phyloP scores from a whole-genome alignment of 1,140 invertebrate species.

The Macrotrachela quadricornifera region DNA sequence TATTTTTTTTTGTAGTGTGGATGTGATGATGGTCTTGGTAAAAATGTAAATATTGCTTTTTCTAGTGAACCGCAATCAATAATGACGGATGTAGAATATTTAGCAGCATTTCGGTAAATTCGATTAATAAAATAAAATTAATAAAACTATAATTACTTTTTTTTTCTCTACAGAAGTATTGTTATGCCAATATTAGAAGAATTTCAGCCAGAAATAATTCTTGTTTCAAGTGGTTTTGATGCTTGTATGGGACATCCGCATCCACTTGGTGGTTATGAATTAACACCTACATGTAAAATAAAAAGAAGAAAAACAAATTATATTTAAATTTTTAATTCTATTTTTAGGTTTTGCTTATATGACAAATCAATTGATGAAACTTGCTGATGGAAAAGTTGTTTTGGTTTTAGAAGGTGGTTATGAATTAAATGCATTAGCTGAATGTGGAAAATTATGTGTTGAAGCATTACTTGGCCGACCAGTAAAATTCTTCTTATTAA shows the following conservation, averaged over 20 bases:
- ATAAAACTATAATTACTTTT: too few species aligned
- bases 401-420: constrained; percentile 54
- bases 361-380: constrained; percentile 70
- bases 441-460: constrained; percentile 86
- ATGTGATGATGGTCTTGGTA: constrained; percentile 65
- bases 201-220: neutral
- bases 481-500: constrained; percentile 10
- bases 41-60: constrained; percentile 91
- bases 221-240: constrained; percentile 5
- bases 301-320: too few species aligned
- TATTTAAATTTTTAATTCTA: neutral
- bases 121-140: too few species aligned
- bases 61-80: constrained; percentile 67
- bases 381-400: constrained; percentile 62
- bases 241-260: constrained; percentile 43
- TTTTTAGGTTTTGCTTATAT: constrained; percentile 61
- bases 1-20: constrained; percentile 39
- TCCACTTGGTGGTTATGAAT: constrained; percentile 75
- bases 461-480: constrained; percentile 46
- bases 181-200: constrained; percentile 27
- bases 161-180: constrained; percentile 21
- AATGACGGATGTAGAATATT: constrained; percentile 85
- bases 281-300: constrained; percentile 58
- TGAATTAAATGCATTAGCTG: constrained; percentile 79
- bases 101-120: constrained; percentile 63